Base-by-base conservation (phyloP, 2,888 invertebrate species). In the Argyra leucocephala region DNA sequence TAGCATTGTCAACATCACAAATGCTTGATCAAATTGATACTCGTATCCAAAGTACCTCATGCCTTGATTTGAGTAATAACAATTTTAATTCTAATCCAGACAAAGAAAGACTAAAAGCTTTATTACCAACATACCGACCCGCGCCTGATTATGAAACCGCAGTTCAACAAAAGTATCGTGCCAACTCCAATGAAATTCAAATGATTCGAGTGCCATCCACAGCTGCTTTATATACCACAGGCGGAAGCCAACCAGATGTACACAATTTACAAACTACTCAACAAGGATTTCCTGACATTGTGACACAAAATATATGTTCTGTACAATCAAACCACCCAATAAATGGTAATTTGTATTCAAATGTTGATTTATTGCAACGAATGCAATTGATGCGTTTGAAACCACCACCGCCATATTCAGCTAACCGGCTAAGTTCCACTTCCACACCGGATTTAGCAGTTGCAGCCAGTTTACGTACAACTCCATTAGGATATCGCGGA, bases 91-190 rank as follows among this genome's bases (percentile, higher is more conserved):
- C 73, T 65, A 71, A 73, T 3, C 73, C 75, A 61, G 79, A 80
- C 65, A 73, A 78, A 1, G 79, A 86, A 69, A 83, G 82, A 73
- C 80, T 82, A 71, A 87, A 91, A 73, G 88, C 89, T 21, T 82
- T 92, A 69, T 78, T 92, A n/a, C 92, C 93, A 0, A 87, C 88
- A 0, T 93, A 93, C 77, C 85, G 96, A 3, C 91, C 91, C 0
- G 93, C 95, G 1, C 96, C 97, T 0, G 96, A 96, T 80, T 97
- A 97, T 78, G 95, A 96, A 76, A 93, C 93, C 0, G 95, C 96
- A 18, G 84, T 96, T 67, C 91, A 91, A 76, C 89, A 91, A 73
- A 93, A 93, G 76, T 90, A 90, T 78, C 83, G 86, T 62, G 84
- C 82, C 31, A 82, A 82, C n/a, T 79, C 82, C n/a, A 80, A 80